Percentiles rank a stretch among this genome's conserved stretches.
phyloP scores from a whole-genome alignment of 2,797 vertebrate species.

The Cyclura pinguis region DNA sequence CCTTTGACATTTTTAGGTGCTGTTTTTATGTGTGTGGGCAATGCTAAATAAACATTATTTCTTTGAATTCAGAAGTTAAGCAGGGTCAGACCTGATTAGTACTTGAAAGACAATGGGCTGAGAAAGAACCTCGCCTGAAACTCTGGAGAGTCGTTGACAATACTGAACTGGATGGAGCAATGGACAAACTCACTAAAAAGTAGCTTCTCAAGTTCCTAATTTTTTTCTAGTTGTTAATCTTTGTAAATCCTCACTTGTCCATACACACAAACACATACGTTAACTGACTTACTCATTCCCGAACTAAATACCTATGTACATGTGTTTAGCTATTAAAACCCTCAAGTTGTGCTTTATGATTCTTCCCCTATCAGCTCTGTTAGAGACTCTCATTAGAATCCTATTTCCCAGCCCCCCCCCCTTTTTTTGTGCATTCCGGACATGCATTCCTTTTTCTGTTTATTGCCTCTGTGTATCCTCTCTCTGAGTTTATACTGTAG shows the following conservation, averaged over 20 bases:
- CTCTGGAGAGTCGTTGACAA: too few species aligned
- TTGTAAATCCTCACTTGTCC: neutral
- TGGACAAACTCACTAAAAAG: too few species aligned
- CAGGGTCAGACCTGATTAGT: too few species aligned
- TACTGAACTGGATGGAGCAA: too few species aligned
- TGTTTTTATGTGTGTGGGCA: neutral
- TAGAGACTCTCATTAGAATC: neutral
- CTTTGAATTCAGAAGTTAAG: too few species aligned
- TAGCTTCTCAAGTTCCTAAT: too few species aligned
- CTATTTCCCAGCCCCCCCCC: neutral
- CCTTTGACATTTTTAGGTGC: neutral
- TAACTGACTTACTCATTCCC: neutral
- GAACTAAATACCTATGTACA: neutral
- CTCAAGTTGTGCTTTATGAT: constrained; percentile 1
- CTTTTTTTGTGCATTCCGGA: neutral
- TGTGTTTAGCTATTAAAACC: neutral
- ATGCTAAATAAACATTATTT: too few species aligned
- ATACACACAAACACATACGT: neutral
- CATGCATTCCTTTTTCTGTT: neutral
- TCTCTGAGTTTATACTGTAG: neutral
- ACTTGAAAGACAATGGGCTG: too few species aligned
- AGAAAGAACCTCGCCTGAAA: too few species aligned
- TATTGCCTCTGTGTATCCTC: neutral
- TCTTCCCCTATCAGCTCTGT: neutral
- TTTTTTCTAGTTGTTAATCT: neutral